Percentiles rank a stretch among this genome's conserved stretches.
Evolutionary conservation across 1,140 invertebrate species (phyloP).

Genomic region (Drosophila varians): DNA sequence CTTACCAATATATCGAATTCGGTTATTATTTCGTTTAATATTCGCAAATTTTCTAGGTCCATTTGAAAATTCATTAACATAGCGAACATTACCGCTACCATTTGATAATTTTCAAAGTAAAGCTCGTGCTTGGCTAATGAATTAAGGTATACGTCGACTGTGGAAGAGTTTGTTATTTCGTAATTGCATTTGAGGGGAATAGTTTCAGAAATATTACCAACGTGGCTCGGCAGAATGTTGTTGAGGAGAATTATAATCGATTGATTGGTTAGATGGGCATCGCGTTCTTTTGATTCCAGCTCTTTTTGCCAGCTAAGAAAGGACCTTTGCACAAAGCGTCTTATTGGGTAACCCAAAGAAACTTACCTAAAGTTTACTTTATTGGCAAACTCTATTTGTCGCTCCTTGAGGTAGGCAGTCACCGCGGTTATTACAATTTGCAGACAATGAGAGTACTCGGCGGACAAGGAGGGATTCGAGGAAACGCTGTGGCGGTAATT

Average conservation of each 20-base stretch:
- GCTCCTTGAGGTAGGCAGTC: conserved; percentile 91
- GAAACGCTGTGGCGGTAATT: conserved; percentile 86
- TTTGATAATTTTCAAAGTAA: conserved; percentile 92
- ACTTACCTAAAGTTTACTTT: conserved; percentile 88
- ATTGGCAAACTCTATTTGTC: conserved; percentile 94
- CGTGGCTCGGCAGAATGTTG: conserved; percentile 93
- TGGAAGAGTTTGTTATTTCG: neutral
- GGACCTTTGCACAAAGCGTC: neutral
- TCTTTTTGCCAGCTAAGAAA: conserved; percentile 90
- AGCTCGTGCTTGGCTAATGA: conserved; percentile 88
- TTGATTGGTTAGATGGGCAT: conserved; percentile 89
- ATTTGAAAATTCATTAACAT: conserved; percentile 90
- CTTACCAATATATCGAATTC: conserved; percentile 89
- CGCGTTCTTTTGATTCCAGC: conserved; percentile 90
- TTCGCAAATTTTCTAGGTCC: conserved; percentile 87
- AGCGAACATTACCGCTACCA: conserved; percentile 96
- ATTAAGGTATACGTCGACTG: conserved; percentile 91
- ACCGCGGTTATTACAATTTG: conserved; percentile 88
- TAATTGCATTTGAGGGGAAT: neutral
- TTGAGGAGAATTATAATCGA: conserved; percentile 92
- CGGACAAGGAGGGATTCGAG: conserved; percentile 87
- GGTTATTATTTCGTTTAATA: conserved; percentile 94
- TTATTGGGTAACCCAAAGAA: neutral
- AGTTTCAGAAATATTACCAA: conserved; percentile 85
- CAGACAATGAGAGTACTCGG: conserved; percentile 88